Percentiles rank a stretch among this genome's conserved stretches.
These are phyloP conservation scores for Acronicta alni DNA, from an alignment of 2,888 invertebrate genomes.

Conservation along the genomic window DNA sequence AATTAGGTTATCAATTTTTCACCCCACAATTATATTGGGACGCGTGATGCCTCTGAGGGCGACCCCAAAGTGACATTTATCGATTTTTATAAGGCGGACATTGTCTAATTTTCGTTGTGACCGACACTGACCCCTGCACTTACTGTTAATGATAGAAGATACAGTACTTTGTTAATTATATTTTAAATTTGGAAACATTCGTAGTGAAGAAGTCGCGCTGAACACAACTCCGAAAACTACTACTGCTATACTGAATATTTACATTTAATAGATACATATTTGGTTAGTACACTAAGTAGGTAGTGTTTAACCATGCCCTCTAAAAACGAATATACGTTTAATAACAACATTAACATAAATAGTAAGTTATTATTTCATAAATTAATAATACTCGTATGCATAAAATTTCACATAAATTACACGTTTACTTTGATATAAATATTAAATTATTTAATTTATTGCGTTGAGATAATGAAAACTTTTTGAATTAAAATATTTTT, in stretches of 20 bases:
- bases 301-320: slow-evolving; percentile 6
- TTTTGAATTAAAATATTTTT: neutral
- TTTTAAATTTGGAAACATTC: neutral
- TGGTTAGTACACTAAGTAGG: no score
- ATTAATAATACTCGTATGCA: no score
- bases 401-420: no score
- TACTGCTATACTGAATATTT: neutral
- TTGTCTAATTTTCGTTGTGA: slow-evolving; percentile 14
- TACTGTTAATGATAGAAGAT: slow-evolving; percentile 13
- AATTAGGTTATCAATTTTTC: slow-evolving; percentile 45
- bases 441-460: no score
- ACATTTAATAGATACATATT: no score
- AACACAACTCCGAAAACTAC: neutral
- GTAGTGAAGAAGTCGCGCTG: neutral
- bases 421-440: no score
- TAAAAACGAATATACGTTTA: slow-evolving; percentile 11
- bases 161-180: neutral
- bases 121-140: slow-evolving; percentile 6
- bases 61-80: slow-evolving; percentile 22
- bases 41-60: slow-evolving; percentile 31
- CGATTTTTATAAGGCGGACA: slow-evolving; percentile 15
- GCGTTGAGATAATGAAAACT: no score
- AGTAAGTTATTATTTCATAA: slow-evolving; percentile 32
- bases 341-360: slow-evolving; percentile 16
- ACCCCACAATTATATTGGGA: slow-evolving; percentile 35